Evolutionary conservation across 2,113 vertebrate genomes (phyloP).

Genomic region (Podarcis raffonei): DNA sequence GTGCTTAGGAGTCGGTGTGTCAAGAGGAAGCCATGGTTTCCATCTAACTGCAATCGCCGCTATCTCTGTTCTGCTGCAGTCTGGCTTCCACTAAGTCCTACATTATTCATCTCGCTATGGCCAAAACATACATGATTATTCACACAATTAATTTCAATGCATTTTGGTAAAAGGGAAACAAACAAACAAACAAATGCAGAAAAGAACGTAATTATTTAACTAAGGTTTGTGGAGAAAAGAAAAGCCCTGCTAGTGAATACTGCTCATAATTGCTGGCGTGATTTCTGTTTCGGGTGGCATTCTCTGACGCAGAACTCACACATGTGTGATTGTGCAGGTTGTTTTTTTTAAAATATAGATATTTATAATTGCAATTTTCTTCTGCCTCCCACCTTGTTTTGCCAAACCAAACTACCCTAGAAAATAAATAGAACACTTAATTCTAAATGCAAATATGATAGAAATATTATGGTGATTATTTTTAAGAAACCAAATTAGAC

Average conservation of each 20-base stretch:
- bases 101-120: too few relatives aligned
- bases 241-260: not conserved
- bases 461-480: conserved; percentile 10
- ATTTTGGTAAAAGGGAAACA: too few relatives aligned
- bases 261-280: not conserved
- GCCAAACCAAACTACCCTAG: not conserved
- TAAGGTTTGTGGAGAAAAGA: not conserved
- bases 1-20: too few relatives aligned
- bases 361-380: not conserved
- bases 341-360: too few relatives aligned
- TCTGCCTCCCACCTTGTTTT: not conserved
- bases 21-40: too few relatives aligned
- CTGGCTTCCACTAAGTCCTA: too few relatives aligned
- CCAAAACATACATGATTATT: too few relatives aligned
- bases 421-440: conserved; percentile 58
- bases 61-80: too few relatives aligned
- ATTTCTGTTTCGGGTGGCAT: not conserved
- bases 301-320: too few relatives aligned
- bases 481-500: conserved; percentile 63
- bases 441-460: conserved; percentile 32
- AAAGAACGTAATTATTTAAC: not conserved
- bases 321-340: too few relatives aligned
- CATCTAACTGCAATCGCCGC: too few relatives aligned
- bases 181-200: not conserved
- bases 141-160: too few relatives aligned